Conservation (phyloP, 1,140 invertebrate genomes). For the Vanessa tameamea region DNA sequence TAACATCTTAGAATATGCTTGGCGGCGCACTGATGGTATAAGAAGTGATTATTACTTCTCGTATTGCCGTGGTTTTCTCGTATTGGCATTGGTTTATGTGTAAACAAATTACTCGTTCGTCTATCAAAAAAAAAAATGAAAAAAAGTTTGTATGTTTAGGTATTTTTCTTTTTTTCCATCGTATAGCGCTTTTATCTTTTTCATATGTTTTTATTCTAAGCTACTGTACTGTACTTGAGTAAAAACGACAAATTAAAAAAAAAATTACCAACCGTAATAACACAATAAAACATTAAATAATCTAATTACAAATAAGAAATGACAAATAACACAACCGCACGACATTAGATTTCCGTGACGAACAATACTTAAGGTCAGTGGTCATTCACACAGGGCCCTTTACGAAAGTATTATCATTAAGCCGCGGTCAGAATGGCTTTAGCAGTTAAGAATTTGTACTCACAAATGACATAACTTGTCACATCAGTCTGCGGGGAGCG, state of each 20-base stretch:
- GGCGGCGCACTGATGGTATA: too few relatives aligned
- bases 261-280: background rate
- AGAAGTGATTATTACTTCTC: too few relatives aligned
- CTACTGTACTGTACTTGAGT: too few relatives aligned
- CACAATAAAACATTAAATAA: background rate
- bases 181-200: too few relatives aligned
- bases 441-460: slow-evolving; percentile 24
- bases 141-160: too few relatives aligned
- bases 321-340: slow-evolving; percentile 12
- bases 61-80: too few relatives aligned
- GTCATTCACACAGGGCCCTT: slow-evolving; percentile 13
- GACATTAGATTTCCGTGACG: slow-evolving; percentile 16
- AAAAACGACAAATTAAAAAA: background rate
- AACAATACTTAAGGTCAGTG: slow-evolving; percentile 12
- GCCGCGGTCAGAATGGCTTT: slow-evolving; percentile 8
- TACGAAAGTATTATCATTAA: slow-evolving; percentile 1
- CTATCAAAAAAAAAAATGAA: too few relatives aligned
- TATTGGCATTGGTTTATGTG: too few relatives aligned
- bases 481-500: slow-evolving; percentile 16
- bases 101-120: too few relatives aligned
- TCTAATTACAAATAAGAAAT: slow-evolving; percentile 15
- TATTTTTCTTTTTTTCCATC: too few relatives aligned
- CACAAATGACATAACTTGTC: slow-evolving; percentile 24
- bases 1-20: too few relatives aligned
- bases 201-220: too few relatives aligned